These are phyloP conservation scores for Bolborhynchus lineola DNA, from an alignment of 2,113 vertebrate genomes.

Conservation along the genomic window DNA sequence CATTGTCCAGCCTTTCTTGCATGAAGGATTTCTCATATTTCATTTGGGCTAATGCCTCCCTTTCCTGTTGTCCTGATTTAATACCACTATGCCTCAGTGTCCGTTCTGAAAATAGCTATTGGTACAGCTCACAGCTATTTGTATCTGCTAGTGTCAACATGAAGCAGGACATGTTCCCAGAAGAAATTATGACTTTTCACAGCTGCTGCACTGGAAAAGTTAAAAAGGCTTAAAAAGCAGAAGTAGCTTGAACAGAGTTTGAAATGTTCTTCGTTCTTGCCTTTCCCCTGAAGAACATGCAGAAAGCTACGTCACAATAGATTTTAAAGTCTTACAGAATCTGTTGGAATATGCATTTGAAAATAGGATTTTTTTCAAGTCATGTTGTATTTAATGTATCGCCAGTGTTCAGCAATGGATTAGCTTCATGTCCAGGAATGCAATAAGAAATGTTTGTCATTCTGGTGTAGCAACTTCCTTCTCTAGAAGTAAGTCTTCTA, in stretches of 20 bases:
- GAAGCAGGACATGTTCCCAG: constrained; percentile 63
- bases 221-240: not conserved
- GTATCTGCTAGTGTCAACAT: constrained; percentile 67
- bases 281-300: not conserved
- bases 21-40: constrained; percentile 59
- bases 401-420: not conserved
- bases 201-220: not conserved
- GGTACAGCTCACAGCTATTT: constrained; percentile 59
- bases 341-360: not conserved
- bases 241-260: not conserved
- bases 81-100: constrained; percentile 66
- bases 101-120: constrained; percentile 12
- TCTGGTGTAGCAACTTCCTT: not conserved
- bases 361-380: not conserved
- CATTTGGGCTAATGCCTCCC: constrained; percentile 29
- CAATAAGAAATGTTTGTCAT: not conserved
- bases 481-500: not conserved
- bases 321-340: not conserved
- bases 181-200: not conserved
- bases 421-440: not conserved
- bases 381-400: not conserved
- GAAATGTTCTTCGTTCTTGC: not conserved
- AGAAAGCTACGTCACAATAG: not conserved
- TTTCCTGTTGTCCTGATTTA: constrained; percentile 64
- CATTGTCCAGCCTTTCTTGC: not conserved